Evolutionary conservation across 1,140 invertebrate species (phyloP), one percentile per base, ranked within the genome.

Genomic region (Artemia franciscana): DNA sequence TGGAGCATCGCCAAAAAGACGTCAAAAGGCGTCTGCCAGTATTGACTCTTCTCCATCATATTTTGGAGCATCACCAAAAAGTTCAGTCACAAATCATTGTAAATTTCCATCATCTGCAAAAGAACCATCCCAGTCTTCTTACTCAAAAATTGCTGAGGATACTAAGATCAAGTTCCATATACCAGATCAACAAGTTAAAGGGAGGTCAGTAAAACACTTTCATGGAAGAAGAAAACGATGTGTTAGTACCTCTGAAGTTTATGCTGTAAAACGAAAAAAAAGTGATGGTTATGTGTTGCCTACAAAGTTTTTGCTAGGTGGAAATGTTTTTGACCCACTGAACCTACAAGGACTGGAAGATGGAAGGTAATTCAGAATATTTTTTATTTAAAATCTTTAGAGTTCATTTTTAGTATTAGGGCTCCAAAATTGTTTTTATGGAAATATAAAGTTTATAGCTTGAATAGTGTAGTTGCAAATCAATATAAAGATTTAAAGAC

Each of bases 271-370:
- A 51, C 12, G 21, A 18, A 51, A 51, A 51, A 51, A 51, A 18
- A 18, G 39, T 21, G 63, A 64, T 12, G 59, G 60, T 5, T 66
- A 63, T 58, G 83, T 88, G 65, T 81, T 88, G 27, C 89, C 91
- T 0, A 91, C 88, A 2, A 93, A 93, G 73, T 95, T 96, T 76
- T 75, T 96, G 5, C 77, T 95, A 1, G 92, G 92, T 59, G 92
- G 92, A 21, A 95, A 91, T 71, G 94, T 94, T 66, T 84, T 83
- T 66, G 92, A 97, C 77, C 92, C 92, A 0, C 73, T 97, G 9
- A 96, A 97, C 77, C 75, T 97, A 60, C 91, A 90, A 68, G 90
- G 90, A 71, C 77, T 96, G 68, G 85, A 88, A 71, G 83, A 91
- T 74, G 88, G 91, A 72, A 84, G 88, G 80, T 88, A 5, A 87